These are phyloP conservation scores for Esperia sulphurella DNA, from an alignment of 2,888 invertebrate species.

Conservation along the genomic window DNA sequence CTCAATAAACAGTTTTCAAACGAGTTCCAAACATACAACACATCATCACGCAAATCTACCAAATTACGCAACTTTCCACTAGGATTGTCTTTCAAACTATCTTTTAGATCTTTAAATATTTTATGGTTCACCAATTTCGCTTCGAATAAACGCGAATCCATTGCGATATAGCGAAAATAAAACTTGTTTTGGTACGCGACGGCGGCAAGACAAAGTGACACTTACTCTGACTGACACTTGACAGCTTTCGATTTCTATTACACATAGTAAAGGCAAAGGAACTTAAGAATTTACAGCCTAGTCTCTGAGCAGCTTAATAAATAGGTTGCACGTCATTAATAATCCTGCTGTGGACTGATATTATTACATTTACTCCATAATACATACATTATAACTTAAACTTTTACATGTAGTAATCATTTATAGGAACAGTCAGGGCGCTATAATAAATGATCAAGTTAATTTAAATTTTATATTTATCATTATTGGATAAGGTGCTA, in stretches of 20 bases:
- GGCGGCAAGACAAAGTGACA: neutral
- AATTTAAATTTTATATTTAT: no score
- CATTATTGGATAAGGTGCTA: no score
- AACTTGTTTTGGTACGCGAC: conserved; percentile 3
- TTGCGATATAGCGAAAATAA: conserved; percentile 35
- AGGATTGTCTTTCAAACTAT: conserved; percentile 69
- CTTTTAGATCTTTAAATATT: conserved; percentile 80
- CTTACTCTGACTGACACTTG: neutral
- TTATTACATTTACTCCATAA: no score
- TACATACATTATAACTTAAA: no score
- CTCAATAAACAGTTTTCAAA: conserved; percentile 81
- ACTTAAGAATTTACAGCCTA: no score
- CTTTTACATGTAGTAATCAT: no score
- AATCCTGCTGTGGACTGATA: no score
- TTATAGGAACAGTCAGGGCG: no score
- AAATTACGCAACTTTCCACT: conserved; percentile 81
- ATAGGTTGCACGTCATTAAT: no score
- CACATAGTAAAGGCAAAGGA: no score
- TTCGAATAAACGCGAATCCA: conserved; percentile 80
- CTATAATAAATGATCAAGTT: no score
- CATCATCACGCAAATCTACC: conserved; percentile 82
- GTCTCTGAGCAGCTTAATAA: no score
- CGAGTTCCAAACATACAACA: conserved; percentile 84
- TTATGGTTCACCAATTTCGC: conserved; percentile 79
- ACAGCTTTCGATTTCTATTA: neutral